Conservation (phyloP, 2,113 vertebrate species). For the Colossoma macropomum region DNA sequence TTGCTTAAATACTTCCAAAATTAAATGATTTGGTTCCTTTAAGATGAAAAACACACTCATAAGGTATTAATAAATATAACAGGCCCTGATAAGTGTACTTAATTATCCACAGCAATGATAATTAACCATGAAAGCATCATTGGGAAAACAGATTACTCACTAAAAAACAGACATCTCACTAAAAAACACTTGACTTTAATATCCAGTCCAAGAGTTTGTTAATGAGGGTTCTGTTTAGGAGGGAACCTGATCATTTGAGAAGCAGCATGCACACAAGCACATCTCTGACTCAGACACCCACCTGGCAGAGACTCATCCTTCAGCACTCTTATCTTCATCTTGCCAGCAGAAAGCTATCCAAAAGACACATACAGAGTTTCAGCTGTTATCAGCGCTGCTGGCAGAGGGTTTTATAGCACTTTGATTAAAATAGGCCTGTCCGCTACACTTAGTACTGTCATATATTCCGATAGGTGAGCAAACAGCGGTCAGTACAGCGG, state of each 20-base stretch:
- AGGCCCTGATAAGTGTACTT: too few species aligned
- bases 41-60: too few species aligned
- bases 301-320: slow-evolving; percentile 76
- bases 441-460: background rate
- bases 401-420: background rate
- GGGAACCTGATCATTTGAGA: background rate
- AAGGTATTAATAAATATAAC: too few species aligned
- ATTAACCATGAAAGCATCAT: too few species aligned
- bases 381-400: background rate
- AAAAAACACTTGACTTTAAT: too few species aligned
- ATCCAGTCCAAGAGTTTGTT: too few species aligned
- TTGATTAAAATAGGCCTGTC: slow-evolving; percentile 1
- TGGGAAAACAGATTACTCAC: too few species aligned
- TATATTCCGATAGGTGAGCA: background rate
- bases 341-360: slow-evolving; percentile 80
- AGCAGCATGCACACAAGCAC: slow-evolving; percentile 2
- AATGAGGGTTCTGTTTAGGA: background rate
- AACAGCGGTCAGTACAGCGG: background rate
- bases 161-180: too few species aligned
- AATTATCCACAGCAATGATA: too few species aligned
- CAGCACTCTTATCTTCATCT: slow-evolving; percentile 84
- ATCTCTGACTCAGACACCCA: slow-evolving; percentile 52
- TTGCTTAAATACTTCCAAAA: too few species aligned
- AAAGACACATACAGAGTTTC: slow-evolving; percentile 32
- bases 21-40: too few species aligned